Percentiles rank a stretch among this genome's conserved stretches.
Evolutionary conservation across 2,797 vertebrate genomes (phyloP).

Genomic region (Chaenodraco wilsoni): DNA sequence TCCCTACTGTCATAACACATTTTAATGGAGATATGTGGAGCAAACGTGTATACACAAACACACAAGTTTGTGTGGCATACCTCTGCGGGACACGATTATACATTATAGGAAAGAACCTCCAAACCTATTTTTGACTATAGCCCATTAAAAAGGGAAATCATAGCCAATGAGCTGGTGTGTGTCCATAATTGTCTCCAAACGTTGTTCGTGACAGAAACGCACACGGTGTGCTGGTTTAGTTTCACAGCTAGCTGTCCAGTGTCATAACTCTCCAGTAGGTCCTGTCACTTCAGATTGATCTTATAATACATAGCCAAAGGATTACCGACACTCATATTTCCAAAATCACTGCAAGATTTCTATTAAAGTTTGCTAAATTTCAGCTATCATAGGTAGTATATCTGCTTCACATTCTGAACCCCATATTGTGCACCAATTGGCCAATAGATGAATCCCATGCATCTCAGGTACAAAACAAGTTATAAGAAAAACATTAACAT

Average conservation of each 20-base stretch:
- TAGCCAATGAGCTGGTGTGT: background rate
- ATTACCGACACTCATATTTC: slow-evolving; percentile 31
- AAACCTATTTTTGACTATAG: slow-evolving; percentile 9
- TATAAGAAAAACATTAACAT: background rate
- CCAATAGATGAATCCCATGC: background rate
- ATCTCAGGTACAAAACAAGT: background rate
- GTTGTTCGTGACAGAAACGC: slow-evolving; percentile 6
- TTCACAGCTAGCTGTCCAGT: slow-evolving; percentile 42
- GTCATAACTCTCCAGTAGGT: slow-evolving; percentile 41
- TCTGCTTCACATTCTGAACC: slow-evolving; percentile 5
- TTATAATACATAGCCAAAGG: slow-evolving; percentile 36
- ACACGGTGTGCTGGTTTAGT: slow-evolving; percentile 21
- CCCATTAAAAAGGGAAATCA: background rate
- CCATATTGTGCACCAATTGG: background rate
- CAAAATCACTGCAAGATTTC: slow-evolving; percentile 9
- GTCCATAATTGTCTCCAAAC: background rate
- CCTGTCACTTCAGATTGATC: slow-evolving; percentile 52
- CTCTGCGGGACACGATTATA: background rate
- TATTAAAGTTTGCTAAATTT: slow-evolving; percentile 1
- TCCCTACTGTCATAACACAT: slow-evolving; percentile 41
- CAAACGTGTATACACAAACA: slow-evolving; percentile 8
- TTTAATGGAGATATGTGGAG: slow-evolving; percentile 19
- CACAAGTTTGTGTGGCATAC: slow-evolving; percentile 4
- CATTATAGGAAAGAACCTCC: background rate
- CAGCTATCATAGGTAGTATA: background rate